A percentile compares a stretch with the other conserved stretches of the same genome.
Evolutionary conservation across 2,888 invertebrate genomes (phyloP).

Genomic region (Lithophane semibrunnea): DNA sequence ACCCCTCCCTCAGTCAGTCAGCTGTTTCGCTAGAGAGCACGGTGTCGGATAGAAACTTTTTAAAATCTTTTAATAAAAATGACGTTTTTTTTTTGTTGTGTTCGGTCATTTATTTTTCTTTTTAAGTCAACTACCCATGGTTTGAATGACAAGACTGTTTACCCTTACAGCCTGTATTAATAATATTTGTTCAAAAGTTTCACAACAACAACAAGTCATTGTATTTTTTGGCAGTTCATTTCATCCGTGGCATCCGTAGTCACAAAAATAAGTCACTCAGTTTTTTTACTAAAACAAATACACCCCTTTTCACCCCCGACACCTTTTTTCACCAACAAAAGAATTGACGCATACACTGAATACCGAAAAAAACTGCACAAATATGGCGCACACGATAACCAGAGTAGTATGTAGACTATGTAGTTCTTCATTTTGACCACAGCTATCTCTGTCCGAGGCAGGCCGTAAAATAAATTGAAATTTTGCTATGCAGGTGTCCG

Average conservation of each 20-base stretch:
- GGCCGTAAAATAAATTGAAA: slow-evolving; percentile 67
- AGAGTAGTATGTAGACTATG: slow-evolving; percentile 1
- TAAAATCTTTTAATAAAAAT: no score
- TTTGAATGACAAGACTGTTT: no score
- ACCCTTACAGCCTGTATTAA: no score
- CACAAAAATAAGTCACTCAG: background rate
- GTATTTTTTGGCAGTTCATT: background rate
- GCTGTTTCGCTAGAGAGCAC: no score
- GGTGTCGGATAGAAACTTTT: no score
- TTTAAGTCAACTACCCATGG: no score
- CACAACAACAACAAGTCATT: background rate
- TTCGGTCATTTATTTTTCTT: no score
- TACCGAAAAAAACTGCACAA: slow-evolving; percentile 28
- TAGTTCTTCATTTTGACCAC: slow-evolving; percentile 52
- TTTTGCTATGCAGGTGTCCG: slow-evolving; percentile 61
- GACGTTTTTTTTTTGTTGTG: no score
- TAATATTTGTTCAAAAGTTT: background rate
- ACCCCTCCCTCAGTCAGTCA: no score
- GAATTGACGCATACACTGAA: background rate
- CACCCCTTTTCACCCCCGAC: background rate
- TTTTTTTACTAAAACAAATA: background rate
- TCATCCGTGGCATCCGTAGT: no score
- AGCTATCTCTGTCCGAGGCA: slow-evolving; percentile 33
- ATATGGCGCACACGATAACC: slow-evolving; percentile 8
- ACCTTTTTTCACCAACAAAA: slow-evolving; percentile 26